Percentiles rank a stretch among this genome's conserved stretches.
These are phyloP conservation scores for Drosophila austrosaltans DNA, from an alignment of 2,888 invertebrate genomes.

Conservation along the genomic window DNA sequence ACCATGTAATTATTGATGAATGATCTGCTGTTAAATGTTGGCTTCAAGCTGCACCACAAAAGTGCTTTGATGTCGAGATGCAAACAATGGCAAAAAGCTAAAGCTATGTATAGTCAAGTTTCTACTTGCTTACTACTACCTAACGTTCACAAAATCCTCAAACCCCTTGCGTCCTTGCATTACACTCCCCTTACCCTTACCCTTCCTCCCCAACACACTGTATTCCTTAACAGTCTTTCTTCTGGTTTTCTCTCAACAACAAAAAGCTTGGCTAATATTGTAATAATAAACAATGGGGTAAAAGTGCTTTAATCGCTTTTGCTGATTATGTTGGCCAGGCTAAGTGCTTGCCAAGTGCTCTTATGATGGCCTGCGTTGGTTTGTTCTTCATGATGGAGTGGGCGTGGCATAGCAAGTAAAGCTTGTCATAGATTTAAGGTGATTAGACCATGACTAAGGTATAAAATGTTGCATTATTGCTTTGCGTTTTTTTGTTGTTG, in stretches of 20 bases:
- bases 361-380: slow-evolving; percentile 9
- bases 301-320: slow-evolving; percentile 78
- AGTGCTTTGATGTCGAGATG: slow-evolving; percentile 62
- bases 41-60: slow-evolving; percentile 22
- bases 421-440: slow-evolving; percentile 21
- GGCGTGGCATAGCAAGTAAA: background rate
- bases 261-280: slow-evolving; percentile 78
- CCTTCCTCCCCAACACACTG: background rate
- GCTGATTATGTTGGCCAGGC: slow-evolving; percentile 74
- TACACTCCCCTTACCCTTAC: background rate
- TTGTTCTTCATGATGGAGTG: slow-evolving; percentile 10
- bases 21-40: slow-evolving; percentile 62
- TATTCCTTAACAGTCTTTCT: background rate
- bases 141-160: background rate
- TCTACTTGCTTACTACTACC: slow-evolving; percentile 14
- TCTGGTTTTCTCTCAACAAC: slow-evolving; percentile 45
- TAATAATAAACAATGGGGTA: slow-evolving; percentile 78
- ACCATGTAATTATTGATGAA: slow-evolving; percentile 79
- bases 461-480: slow-evolving; percentile 17
- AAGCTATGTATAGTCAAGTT: slow-evolving; percentile 32
- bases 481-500: background rate
- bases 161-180: background rate
- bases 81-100: slow-evolving; percentile 44
- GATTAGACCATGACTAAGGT: slow-evolving; percentile 18
- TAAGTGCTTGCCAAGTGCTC: slow-evolving; percentile 56